Evolutionary conservation across 1,140 invertebrate species (phyloP), one percentile per base, ranked within the genome.

Genomic region (Stegodyphus dumicola): DNA sequence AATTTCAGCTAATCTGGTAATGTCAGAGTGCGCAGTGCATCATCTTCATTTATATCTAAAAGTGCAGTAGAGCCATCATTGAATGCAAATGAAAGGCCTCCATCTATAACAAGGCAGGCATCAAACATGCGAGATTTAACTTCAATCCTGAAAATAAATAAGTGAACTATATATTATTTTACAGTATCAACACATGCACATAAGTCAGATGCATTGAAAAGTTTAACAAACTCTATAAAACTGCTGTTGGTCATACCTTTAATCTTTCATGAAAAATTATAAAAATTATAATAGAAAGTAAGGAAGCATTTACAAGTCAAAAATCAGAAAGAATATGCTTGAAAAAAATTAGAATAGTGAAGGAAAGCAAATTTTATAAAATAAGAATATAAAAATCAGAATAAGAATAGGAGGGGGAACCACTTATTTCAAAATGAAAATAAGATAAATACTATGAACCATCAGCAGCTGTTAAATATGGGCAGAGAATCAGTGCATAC

Each of bases 51-150:
- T 51, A 95, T 94, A 91, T 98, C 95, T 11, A 99, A 90, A 33
- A 94, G 90, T 0, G 96, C 97, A 87, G 94, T 93, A 0, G 97
- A 95, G 5, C 98, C 98, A 90, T 98, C 96, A 91, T 99, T 99
- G 90, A 99, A 99, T 0, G 94, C 93, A 89, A 97, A 97, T 0
- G 96, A 97, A 9, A 98, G 94, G 77, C 97, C 96, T 18, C 98
- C 98, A 91, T 99, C 98, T n/a, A 99, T 94, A 0, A 99, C 98
- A 11, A 99, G 91, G 89, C 95, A 95, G 0, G 97, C 98, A 91
- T 99, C 97, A 87, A 95, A 95, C 92, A 98, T 99, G 79, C 96
- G 93, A 1, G 97, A 99, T 89, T 94, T 93, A 1, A 99, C 93
- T 78, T 93, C 92, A 33, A 99, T 93, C 60, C 93, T 93, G 56